phyloP scores from a whole-genome alignment of 2,888 invertebrate genomes.

The Rosalia funebris region DNA sequence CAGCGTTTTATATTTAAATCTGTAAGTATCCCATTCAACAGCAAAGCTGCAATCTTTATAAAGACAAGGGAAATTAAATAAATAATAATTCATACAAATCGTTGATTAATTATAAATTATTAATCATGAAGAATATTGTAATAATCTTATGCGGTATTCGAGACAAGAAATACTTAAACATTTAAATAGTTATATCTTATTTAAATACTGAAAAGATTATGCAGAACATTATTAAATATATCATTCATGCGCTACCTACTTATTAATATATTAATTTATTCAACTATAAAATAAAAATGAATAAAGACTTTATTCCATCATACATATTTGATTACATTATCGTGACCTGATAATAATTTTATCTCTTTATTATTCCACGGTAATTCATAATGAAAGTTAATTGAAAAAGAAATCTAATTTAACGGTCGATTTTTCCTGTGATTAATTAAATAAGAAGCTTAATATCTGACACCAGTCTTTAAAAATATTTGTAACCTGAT shows the following conservation, averaged over 20 bases:
- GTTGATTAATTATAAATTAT: too few species aligned
- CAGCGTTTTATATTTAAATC: too few species aligned
- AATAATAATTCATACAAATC: too few species aligned
- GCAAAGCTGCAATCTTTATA: too few species aligned
- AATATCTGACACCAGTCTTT: slow-evolving; percentile 22
- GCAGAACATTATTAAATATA: neutral
- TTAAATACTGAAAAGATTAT: too few species aligned
- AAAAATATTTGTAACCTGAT: slow-evolving; percentile 29
- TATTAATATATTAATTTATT: slow-evolving; percentile 8
- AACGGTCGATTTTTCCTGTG: slow-evolving; percentile 18
- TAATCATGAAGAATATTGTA: too few species aligned
- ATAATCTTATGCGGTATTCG: too few species aligned
- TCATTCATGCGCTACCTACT: neutral
- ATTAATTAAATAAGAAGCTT: slow-evolving; percentile 28
- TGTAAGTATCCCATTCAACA: too few species aligned
- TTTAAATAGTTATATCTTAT: too few species aligned
- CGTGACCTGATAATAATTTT: slow-evolving; percentile 9
- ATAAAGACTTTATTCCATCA: too few species aligned
- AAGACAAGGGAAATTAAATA: too few species aligned
- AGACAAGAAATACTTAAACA: too few species aligned
- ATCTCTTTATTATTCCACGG: slow-evolving; percentile 2
- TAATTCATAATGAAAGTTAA: neutral
- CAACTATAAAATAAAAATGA: slow-evolving; percentile 12
- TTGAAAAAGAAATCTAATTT: slow-evolving; percentile 11
- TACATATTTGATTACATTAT: slow-evolving; percentile 17